Evolutionary conservation across 1,140 invertebrate species (phyloP), one percentile per base, ranked within the genome.

Genomic region (Lepidurus apus): DNA sequence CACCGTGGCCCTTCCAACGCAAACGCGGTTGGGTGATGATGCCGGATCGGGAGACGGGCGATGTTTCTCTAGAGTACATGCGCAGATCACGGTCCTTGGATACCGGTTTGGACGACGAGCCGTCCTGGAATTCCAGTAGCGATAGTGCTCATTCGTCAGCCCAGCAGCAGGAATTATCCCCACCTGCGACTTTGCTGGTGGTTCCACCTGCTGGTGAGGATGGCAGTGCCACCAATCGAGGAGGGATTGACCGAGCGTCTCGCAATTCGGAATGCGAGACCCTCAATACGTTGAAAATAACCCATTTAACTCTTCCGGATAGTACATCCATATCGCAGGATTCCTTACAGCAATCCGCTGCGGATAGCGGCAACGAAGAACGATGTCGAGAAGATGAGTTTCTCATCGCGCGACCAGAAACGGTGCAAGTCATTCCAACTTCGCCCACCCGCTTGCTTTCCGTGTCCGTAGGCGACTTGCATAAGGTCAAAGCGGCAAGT

Each of bases 1-100:
- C 42, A 13, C 78, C 78, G 10, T 79, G 45, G 43, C 65, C 65
- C 76, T 53, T 53, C 44, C 73, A 74, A 10, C 73, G 73, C 42
- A 73, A 74, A 21, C 42, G 45, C 8, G 78, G 78, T 10, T 79
- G 78, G 78, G 78, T 79, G 5, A 79, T 74, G 73, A 47, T 79
- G 24, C 73, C 24, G 9, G 43, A 53, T 13, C 74, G 42, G 24
- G 42, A 74, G 4, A 24, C 73, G 42, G 73, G 42, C 10, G 73
- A 74, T n/a, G 73, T 43, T 10, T 44, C 43, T 34, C 24, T 47
- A 2, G 53, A 65, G 17, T 65, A 65, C 53, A 77, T 77, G 75
- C 75, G 75, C 13, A 26, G 78, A 74, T 79, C 78, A 7, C 65
- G 78, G 26, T 75, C 73, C 43, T 42, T 79, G 42, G 78, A 79